Percentiles rank a stretch among this genome's conserved stretches.
phyloP scores from a whole-genome alignment of 1,140 invertebrate species.

The Anoplolepis gracilipes region DNA sequence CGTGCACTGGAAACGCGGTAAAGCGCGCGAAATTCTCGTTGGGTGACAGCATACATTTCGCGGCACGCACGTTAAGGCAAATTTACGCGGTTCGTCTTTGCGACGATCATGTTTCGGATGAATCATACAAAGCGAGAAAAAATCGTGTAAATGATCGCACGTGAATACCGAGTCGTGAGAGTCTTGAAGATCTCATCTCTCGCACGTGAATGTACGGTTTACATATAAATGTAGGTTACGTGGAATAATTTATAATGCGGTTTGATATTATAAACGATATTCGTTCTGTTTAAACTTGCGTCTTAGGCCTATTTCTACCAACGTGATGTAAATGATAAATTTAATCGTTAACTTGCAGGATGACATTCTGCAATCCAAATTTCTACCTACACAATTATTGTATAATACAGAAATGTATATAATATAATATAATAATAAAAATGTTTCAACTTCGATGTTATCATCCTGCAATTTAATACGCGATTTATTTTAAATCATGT shows the following conservation, averaged over 20 bases:
- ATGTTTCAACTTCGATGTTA: too few relatives aligned
- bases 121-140: constrained; percentile 14
- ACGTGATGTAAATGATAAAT: too few relatives aligned
- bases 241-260: constrained; percentile 1
- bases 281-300: too few relatives aligned
- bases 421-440: too few relatives aligned
- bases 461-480: too few relatives aligned
- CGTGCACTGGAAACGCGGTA: constrained; percentile 66
- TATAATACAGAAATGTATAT: too few relatives aligned
- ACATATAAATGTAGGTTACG: not conserved
- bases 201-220: not conserved
- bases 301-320: too few relatives aligned
- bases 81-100: constrained; percentile 48
- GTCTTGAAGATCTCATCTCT: not conserved
- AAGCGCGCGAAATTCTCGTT: constrained; percentile 69
- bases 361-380: too few relatives aligned
- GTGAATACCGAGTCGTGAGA: not conserved
- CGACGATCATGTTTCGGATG: constrained; percentile 21
- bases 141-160: not conserved
- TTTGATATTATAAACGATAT: not conserved
- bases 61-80: constrained; percentile 22
- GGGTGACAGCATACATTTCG: constrained; percentile 35
- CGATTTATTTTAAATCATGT: too few relatives aligned
- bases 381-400: too few relatives aligned
- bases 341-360: too few relatives aligned